Evolutionary conservation across 2,797 vertebrate genomes (phyloP), one percentile per base, ranked within the genome.

Genomic region (Philypnodon macrostomus): DNA sequence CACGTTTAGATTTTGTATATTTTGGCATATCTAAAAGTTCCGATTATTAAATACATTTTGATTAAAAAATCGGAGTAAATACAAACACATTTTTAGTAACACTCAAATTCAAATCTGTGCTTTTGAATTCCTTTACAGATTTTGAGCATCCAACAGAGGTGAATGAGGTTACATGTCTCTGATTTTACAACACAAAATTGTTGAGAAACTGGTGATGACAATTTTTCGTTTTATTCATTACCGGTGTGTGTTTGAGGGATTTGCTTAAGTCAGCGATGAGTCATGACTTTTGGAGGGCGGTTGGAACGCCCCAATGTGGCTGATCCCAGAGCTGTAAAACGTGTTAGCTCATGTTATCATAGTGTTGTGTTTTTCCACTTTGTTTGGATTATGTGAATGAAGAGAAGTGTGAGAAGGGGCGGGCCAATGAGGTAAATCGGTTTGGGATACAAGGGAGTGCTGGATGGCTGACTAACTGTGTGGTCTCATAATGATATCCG

Each of bases 121-220:
- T 63, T 58, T 32, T 24, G 3, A 46, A 49, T 13, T 37, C 21
- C 41, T 50, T 64, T 19, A 36, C 61, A 61, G 35, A 29, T 34
- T 45, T 27, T 41, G 19, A 37, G 62, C 53, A 56, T 60, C 60
- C 26, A 60, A 23, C 52, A 52, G 60, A 69, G 72, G 74, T 72
- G 72, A 78, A 72, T 70, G 49, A n/a, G 66, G 51, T 19, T 38
- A 48, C 48, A 38, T 53, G 49, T 58, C 56, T 51, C 53, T 23
- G 48, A 72, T 81, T 82, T 75, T 76, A 75, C 59, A 80, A 77
- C 67, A 63, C 58, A 56, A 70, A 53, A 66, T 66, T 67, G 49
- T 53, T 66, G 24, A 26, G 60, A 75, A 53, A 53, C 50, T 40
- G 41, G 7, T 2, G 49, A 53, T 40, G 17, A 23, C 51, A 66